Evolutionary conservation across 2,797 vertebrate genomes (phyloP).

Genomic region (Stomatorhinus walkeri): DNA sequence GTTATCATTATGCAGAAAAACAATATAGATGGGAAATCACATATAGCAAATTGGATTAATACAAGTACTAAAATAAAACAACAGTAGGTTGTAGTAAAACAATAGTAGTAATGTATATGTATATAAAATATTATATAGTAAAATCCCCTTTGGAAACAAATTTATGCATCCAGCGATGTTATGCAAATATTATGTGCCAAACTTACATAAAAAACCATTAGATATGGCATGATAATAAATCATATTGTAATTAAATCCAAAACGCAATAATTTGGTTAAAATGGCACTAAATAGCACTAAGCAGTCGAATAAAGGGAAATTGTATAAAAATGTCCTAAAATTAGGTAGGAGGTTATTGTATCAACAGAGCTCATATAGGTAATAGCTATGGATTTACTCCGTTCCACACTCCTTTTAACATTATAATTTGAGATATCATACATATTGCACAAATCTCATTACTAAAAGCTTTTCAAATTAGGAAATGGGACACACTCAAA

Average conservation of each 20-base stretch:
- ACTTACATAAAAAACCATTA: background rate
- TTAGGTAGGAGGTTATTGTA: background rate
- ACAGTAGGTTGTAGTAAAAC: background rate
- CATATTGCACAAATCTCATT: constrained; percentile 22
- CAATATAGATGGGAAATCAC: background rate
- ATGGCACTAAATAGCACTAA: background rate
- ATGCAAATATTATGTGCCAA: constrained; percentile 3
- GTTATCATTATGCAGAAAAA: background rate
- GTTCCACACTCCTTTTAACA: background rate
- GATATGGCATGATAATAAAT: background rate
- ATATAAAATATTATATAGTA: background rate
- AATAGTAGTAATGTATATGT: background rate
- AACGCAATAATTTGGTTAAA: background rate
- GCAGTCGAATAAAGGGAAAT: background rate
- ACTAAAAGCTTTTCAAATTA: constrained; percentile 22
- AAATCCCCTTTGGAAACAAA: background rate
- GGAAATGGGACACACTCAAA: constrained; percentile 28
- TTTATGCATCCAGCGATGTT: background rate
- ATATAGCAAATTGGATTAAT: background rate
- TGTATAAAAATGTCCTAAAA: background rate
- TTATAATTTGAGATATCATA: constrained; percentile 21
- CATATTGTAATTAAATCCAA: background rate
- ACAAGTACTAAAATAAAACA: background rate
- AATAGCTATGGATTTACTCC: background rate
- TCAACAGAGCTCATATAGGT: background rate